phyloP scores from a whole-genome alignment of 2,113 vertebrate species.

The Theristicus caerulescens region DNA sequence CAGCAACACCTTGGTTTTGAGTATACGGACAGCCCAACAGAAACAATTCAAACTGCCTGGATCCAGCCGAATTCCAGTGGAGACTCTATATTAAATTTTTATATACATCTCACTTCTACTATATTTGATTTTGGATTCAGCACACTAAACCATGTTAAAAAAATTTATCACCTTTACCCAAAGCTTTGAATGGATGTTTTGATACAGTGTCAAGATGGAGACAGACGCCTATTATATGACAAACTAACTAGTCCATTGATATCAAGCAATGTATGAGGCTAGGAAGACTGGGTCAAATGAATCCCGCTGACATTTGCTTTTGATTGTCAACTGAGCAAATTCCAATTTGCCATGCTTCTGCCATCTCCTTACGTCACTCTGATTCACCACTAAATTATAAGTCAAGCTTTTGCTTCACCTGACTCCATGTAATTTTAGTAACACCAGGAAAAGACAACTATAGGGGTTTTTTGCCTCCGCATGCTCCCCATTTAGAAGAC shows the following conservation, averaged over 20 bases:
- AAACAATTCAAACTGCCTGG: neutral
- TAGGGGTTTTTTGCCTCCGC: rapidly evolving
- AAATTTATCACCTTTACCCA: neutral
- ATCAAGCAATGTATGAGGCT: neutral
- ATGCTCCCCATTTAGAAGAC: neutral
- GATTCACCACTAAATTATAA: neutral
- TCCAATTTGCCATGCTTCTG: neutral
- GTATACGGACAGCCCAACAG: neutral
- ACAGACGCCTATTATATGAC: neutral
- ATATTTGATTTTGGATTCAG: neutral
- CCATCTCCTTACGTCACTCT: neutral
- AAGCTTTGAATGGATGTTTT: neutral
- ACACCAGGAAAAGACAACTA: neutral
- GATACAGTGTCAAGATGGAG: neutral
- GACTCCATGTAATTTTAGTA: neutral
- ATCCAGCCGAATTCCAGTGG: neutral
- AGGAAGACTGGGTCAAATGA: neutral
- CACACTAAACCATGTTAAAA: neutral
- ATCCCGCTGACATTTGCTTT: neutral
- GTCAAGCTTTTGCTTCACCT: neutral
- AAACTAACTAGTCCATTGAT: neutral
- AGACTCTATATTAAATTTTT: neutral
- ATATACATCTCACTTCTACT: neutral
- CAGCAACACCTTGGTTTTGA: neutral
- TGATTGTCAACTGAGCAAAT: neutral